Percentiles rank a stretch among this genome's conserved stretches.
These are phyloP conservation scores for Catocala nupta DNA, from an alignment of 2,888 invertebrate genomes.

Conservation along the genomic window DNA sequence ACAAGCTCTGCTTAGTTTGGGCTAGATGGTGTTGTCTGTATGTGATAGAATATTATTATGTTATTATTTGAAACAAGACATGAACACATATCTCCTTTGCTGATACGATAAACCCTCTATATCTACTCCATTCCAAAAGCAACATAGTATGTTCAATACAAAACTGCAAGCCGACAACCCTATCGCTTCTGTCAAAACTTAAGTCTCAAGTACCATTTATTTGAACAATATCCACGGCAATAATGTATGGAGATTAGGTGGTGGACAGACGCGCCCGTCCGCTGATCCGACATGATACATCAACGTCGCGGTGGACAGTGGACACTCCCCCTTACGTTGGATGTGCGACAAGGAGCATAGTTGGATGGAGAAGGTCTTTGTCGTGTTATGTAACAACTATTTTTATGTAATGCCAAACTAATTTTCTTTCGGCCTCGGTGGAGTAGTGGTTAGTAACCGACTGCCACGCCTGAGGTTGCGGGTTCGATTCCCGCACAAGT, in stretches of 20 bases:
- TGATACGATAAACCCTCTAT: background rate
- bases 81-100: no score
- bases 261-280: constrained; percentile 82
- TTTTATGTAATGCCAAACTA: no score
- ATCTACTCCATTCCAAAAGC: no score
- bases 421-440: no score
- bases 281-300: constrained; percentile 87
- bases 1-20: no score
- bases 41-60: no score
- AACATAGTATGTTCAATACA: background rate
- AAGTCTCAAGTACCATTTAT: constrained; percentile 84
- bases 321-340: constrained; percentile 74
- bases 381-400: background rate
- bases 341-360: constrained; percentile 22
- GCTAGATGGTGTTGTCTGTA: no score
- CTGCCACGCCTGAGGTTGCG: no score
- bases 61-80: no score
- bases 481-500: no score
- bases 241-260: constrained; percentile 87
- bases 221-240: constrained; percentile 81
- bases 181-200: constrained; percentile 71
- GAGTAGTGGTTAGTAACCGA: no score
- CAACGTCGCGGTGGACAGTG: constrained; percentile 84
- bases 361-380: constrained; percentile 52
- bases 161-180: constrained; percentile 46